Evolutionary conservation across 2,888 invertebrate genomes (phyloP).

Genomic region (Tuta absoluta): DNA sequence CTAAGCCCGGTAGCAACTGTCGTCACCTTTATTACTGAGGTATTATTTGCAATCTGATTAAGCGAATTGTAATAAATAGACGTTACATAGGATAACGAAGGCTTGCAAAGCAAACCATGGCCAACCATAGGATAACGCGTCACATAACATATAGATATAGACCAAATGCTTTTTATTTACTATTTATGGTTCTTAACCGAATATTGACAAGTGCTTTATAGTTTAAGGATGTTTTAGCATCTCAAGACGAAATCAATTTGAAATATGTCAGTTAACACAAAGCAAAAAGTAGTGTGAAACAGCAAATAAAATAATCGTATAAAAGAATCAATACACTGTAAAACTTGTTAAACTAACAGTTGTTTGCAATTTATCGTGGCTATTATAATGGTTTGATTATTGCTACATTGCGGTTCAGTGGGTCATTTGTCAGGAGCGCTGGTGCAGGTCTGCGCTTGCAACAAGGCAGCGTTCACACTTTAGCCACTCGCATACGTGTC

Average conservation of each 20-base stretch:
- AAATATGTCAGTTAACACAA: not conserved
- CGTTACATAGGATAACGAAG: no score
- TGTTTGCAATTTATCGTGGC: conserved; percentile 13
- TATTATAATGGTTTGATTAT: conserved; percentile 26
- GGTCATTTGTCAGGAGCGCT: conserved; percentile 26
- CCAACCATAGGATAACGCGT: no score
- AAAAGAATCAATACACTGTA: not conserved
- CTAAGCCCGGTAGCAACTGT: conserved; percentile 53
- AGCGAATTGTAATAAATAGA: no score
- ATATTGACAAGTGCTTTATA: no score
- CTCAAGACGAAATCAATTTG: no score
- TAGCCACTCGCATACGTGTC: no score
- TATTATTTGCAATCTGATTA: conserved; percentile 36
- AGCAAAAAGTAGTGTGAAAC: not conserved
- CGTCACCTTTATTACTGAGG: conserved; percentile 58
- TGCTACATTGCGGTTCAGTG: conserved; percentile 15
- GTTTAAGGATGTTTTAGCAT: no score
- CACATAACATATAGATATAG: no score
- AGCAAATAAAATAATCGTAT: not conserved
- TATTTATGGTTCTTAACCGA: no score
- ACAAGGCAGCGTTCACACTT: not conserved
- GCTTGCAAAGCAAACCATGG: no score
- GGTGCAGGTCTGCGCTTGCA: conserved; percentile 14
- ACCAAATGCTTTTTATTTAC: no score
- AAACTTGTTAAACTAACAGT: conserved; percentile 10